A percentile compares a stretch with the other conserved stretches of the same genome.
These are phyloP conservation scores for Ceratosolen fusciceps DNA, from an alignment of 1,140 invertebrate genomes.

Conservation along the genomic window DNA sequence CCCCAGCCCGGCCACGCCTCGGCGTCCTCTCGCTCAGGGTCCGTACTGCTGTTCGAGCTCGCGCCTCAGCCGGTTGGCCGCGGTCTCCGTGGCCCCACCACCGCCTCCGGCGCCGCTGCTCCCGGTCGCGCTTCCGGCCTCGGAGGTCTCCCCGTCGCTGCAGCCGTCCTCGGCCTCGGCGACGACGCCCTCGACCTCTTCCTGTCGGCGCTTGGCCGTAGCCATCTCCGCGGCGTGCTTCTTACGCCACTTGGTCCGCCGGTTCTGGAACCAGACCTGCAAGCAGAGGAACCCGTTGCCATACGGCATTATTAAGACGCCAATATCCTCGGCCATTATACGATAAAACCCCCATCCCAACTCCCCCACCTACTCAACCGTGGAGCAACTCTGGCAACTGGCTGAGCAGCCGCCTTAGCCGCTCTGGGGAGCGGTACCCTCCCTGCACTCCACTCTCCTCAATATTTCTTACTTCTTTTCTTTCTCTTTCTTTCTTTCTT, in stretches of 20 bases:
- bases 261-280: slow-evolving; percentile 99
- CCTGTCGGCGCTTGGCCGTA: slow-evolving; percentile 95
- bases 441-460: too few species aligned
- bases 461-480: too few species aligned
- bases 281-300: slow-evolving; percentile 56
- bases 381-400: too few species aligned
- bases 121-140: slow-evolving; percentile 65
- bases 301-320: too few species aligned
- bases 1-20: neutral
- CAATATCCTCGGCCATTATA: too few species aligned
- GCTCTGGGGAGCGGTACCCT: too few species aligned
- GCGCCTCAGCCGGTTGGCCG: slow-evolving; percentile 72
- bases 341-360: too few species aligned
- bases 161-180: slow-evolving; percentile 79
- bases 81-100: slow-evolving; percentile 76
- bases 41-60: slow-evolving; percentile 73
- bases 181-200: slow-evolving; percentile 85
- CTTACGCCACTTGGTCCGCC: slow-evolving; percentile 99
- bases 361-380: neutral
- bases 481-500: too few species aligned
- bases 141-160: slow-evolving; percentile 69
- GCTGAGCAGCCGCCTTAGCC: too few species aligned
- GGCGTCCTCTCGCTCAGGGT: slow-evolving; percentile 57
- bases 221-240: slow-evolving; percentile 99
- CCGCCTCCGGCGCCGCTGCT: slow-evolving; percentile 90